phyloP scores from a whole-genome alignment of 2,888 invertebrate genomes.

The Metacarcinus magister region DNA sequence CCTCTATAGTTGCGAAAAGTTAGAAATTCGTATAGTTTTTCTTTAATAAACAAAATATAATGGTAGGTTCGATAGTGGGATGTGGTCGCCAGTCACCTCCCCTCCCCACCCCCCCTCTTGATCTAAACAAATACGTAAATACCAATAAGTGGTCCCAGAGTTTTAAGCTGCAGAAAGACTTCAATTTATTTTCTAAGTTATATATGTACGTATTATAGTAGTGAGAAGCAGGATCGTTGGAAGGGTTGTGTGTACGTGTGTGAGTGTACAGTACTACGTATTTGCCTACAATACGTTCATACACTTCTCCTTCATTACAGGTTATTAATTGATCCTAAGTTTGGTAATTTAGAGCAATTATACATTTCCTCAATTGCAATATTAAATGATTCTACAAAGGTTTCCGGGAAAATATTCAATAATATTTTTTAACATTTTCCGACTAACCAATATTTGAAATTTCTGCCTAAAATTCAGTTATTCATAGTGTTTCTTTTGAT shows the following conservation, averaged over 20 bases:
- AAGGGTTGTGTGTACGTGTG: not conserved
- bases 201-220: not conserved
- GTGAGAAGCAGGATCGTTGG: not conserved
- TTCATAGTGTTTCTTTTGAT: not conserved
- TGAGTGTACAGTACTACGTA: not conserved
- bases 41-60: not conserved
- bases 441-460: not conserved
- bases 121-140: not conserved
- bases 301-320: not conserved
- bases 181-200: no score
- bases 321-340: not conserved
- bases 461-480: no score
- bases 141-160: not conserved
- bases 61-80: not conserved
- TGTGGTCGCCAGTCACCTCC: not conserved
- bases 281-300: not conserved
- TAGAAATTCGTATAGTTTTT: not conserved
- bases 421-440: not conserved
- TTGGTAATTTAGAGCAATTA: not conserved
- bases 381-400: not conserved
- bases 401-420: not conserved
- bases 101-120: not conserved
- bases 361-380: not conserved
- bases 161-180: not conserved
- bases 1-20: not conserved